Evolutionary conservation across 2,113 vertebrate genomes (phyloP).

Genomic region (Sinocyclocheilus maitianheensis): DNA sequence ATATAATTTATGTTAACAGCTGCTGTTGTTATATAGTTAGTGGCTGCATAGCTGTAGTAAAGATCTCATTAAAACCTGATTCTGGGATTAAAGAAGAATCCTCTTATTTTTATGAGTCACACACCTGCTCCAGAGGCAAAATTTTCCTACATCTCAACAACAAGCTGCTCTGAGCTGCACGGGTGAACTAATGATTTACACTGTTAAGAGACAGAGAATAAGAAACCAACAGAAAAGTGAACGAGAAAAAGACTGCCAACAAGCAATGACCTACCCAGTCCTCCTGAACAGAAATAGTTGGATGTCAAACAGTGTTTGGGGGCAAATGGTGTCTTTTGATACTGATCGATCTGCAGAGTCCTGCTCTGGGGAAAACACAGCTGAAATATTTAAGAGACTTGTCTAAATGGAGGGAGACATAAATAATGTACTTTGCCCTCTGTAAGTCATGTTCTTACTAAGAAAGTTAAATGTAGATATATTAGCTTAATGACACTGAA

Average conservation of each 20-base stretch:
- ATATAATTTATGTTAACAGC: not conserved
- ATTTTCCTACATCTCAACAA: conserved; percentile 1
- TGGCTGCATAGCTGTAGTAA: not conserved
- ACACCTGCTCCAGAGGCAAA: conserved; percentile 4
- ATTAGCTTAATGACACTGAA: conserved; percentile 33
- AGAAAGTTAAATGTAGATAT: conserved; percentile 40
- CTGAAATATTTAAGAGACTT: conserved; percentile 72
- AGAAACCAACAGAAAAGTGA: conserved; percentile 10
- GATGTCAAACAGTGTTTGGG: conserved; percentile 65
- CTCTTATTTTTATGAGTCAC: conserved; percentile 24
- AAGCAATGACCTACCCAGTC: conserved; percentile 48
- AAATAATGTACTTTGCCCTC: conserved; percentile 57
- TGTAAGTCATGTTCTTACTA: conserved; percentile 42
- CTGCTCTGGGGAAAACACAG: conserved; percentile 63
- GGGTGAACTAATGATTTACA: conserved; percentile 51
- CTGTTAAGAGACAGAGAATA: conserved; percentile 27
- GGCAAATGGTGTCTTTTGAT: conserved; percentile 71
- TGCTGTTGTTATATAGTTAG: not conserved
- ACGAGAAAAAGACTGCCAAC: not conserved
- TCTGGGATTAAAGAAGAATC: conserved; percentile 38
- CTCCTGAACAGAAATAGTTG: conserved; percentile 64
- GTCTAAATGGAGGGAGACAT: conserved; percentile 64
- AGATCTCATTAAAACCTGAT: conserved; percentile 30
- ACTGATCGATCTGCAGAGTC: conserved; percentile 69
- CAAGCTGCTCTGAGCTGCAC: conserved; percentile 18